Evolutionary conservation across 35 echinoderm and acorn worm genomes (phyloP), one percentile per base, ranked within the genome.

Genomic region (Stichopus chloronotus): DNA sequence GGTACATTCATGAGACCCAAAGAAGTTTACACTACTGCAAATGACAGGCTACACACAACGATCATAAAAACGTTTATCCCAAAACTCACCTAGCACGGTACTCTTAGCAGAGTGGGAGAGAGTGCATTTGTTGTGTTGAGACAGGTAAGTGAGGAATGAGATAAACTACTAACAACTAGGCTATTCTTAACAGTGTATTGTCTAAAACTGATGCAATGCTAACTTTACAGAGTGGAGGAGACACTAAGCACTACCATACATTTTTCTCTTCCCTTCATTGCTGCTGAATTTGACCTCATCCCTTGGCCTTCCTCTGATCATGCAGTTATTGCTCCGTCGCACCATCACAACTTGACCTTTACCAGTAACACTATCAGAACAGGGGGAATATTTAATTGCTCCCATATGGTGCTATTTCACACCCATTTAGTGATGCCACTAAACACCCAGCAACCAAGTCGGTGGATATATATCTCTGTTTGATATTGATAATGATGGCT

Each of bases 341-440:
- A 10, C 1, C 1, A 0, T 10, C 69, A 14, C 17, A 74, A 20
- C 17, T 20, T 74, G 20, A 74, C 69, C 69, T 74, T 4, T 43
- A 74, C 7, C 19, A 16, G 69, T 74, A 7, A 74, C 69, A 74
- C 69, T 74, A 74, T 74, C 69, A 74, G 69, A 74, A 19, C 13
- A 14, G 17, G 69, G 69, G 55, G 43, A 57, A 0, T 56, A 9
- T 53, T 55, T 83, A 83, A 83, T 83, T 83, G 80, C 80, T 83
- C 80, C 80, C 80, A 83, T 53, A 83, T 83, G 80, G 80, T 83
- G 52, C 43, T 83, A 83, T 55, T 83, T 83, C 80, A 83, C 80
- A 83, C 80, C 80, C 80, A 83, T 83, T 83, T 55, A 58, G 80
- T 74, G 30, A 43, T 24, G 69, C 13, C 22, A 43, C 13, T 74